These are phyloP conservation scores for Sebastiscus tertius DNA, from an alignment of 2,797 vertebrate species.

Conservation along the genomic window DNA sequence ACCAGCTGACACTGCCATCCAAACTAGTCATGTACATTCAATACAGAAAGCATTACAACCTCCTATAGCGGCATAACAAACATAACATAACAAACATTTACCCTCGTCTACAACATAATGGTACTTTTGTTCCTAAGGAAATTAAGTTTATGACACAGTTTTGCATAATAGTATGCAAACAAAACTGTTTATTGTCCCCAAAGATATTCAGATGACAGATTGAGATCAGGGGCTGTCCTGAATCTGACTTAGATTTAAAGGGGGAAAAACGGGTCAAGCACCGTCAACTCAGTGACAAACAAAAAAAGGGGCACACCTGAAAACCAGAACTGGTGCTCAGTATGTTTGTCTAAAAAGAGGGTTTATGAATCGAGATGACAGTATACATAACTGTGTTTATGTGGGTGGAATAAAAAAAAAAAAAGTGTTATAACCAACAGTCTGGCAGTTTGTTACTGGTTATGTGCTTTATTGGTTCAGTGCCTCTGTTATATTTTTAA, in stretches of 20 bases:
- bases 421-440: neutral
- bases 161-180: neutral
- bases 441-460: neutral
- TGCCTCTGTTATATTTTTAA: slow-evolving; percentile 56
- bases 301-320: neutral
- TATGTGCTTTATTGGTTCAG: slow-evolving; percentile 21
- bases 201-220: neutral
- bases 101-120: neutral
- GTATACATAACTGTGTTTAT: neutral
- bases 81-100: neutral
- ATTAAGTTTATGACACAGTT: neutral
- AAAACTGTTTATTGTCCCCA: neutral
- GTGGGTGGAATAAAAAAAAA: neutral
- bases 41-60: neutral
- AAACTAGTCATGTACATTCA: neutral
- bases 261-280: neutral
- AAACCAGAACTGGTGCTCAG: neutral
- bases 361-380: neutral
- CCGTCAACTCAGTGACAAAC: neutral
- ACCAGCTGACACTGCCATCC: neutral
- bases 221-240: neutral
- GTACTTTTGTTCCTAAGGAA: neutral
- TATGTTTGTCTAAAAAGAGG: neutral
- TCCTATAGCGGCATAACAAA: neutral
- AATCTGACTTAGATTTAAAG: neutral